A percentile compares a stretch with the other conserved stretches of the same genome.
These are phyloP conservation scores for Champsocephalus gunnari DNA, from an alignment of 2,797 vertebrate genomes.

Conservation along the genomic window DNA sequence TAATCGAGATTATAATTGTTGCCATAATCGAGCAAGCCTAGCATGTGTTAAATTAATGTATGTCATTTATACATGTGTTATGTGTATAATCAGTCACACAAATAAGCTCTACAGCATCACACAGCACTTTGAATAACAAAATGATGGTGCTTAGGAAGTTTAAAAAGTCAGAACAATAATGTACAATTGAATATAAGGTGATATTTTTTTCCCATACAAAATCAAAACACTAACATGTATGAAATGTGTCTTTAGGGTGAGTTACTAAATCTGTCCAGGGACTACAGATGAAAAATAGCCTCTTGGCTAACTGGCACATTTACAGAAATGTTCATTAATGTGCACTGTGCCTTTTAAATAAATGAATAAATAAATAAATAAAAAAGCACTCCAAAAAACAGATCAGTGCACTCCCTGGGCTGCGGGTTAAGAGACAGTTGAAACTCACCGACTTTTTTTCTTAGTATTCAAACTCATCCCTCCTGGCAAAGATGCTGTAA, in stretches of 20 bases:
- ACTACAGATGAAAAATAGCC: too few relatives aligned
- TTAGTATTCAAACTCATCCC: constrained; percentile 69
- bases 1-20: too few relatives aligned
- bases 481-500: constrained; percentile 36
- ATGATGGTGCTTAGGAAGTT: neutral
- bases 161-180: neutral
- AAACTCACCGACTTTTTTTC: constrained; percentile 68
- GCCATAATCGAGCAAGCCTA: too few relatives aligned
- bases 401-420: neutral
- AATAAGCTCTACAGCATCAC: neutral
- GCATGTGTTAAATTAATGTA: neutral
- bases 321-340: too few relatives aligned
- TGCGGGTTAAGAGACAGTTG: neutral
- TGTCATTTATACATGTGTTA: neutral
- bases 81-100: neutral
- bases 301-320: too few relatives aligned
- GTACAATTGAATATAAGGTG: neutral
- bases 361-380: too few relatives aligned
- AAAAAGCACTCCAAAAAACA: neutral
- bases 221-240: neutral
- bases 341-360: too few relatives aligned
- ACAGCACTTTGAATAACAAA: neutral
- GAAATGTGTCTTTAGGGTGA: neutral
- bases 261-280: too few relatives aligned
- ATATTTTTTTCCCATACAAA: neutral